Conservation (phyloP, 2,113 vertebrate genomes). For the Micronisus gabar region DNA sequence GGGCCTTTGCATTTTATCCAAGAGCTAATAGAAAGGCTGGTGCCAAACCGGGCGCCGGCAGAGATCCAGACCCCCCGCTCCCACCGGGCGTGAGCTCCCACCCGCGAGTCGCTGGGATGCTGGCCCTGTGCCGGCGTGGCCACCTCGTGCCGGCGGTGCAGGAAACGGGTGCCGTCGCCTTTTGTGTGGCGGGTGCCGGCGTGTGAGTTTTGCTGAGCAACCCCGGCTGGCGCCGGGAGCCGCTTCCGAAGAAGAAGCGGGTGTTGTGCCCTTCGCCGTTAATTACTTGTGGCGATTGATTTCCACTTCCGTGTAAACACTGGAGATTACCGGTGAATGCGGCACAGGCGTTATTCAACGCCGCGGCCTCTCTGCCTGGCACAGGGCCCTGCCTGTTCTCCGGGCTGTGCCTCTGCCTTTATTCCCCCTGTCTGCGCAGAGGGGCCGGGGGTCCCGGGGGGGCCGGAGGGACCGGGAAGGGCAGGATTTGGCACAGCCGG, state of each 20-base stretch:
- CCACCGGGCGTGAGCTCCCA: not conserved
- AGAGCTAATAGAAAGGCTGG: not conserved
- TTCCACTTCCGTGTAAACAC: not conserved
- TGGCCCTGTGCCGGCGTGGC: not conserved
- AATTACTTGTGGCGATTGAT: not conserved
- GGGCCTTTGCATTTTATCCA: not conserved
- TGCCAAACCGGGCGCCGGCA: not conserved
- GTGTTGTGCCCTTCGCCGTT: not conserved
- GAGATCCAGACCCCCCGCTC: not conserved
- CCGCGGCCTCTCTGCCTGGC: not conserved
- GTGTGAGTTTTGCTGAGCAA: not conserved
- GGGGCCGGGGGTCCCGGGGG: not conserved
- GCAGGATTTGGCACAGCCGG: not conserved
- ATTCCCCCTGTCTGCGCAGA: rapidly evolving
- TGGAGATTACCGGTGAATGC: not conserved
- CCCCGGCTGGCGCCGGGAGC: not conserved
- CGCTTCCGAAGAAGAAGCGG: not conserved
- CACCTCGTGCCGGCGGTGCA: not conserved
- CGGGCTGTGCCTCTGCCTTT: not conserved
- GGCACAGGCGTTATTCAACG: not conserved
- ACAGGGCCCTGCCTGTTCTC: conserved; percentile 26
- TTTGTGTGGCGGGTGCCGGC: not conserved
- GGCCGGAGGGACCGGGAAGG: rapidly evolving
- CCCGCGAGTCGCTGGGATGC: not conserved
- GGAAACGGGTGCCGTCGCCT: not conserved